Evolutionary conservation across 2,113 vertebrate genomes (phyloP).

Genomic region (Pandion haliaetus): DNA sequence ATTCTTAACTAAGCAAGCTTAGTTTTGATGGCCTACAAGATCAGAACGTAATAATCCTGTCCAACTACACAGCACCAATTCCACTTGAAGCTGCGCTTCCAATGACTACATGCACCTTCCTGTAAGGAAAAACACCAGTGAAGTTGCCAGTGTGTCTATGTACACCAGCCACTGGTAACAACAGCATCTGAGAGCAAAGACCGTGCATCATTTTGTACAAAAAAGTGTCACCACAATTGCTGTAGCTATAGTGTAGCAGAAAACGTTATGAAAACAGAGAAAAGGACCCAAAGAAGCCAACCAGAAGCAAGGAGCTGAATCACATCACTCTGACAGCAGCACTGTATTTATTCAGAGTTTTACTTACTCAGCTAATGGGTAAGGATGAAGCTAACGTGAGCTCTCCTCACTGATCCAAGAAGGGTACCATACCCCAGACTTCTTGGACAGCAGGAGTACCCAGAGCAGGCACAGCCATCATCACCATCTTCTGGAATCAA

Average conservation of each 20-base stretch:
- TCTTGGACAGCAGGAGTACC: neutral
- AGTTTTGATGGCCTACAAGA: neutral
- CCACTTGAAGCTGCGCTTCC: neutral
- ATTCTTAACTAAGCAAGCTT: neutral
- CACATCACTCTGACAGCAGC: neutral
- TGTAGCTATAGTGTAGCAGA: neutral
- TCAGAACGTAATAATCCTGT: neutral
- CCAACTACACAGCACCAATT: neutral
- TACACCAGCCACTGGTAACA: neutral
- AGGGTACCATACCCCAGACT: neutral
- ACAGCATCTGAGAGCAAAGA: neutral
- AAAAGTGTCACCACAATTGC: neutral
- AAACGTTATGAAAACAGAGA: conserved; percentile 13
- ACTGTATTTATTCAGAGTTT: neutral
- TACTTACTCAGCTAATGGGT: neutral
- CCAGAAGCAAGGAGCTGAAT: neutral
- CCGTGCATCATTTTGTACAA: neutral
- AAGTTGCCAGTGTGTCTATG: neutral
- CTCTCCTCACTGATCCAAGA: neutral
- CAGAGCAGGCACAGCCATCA: neutral
- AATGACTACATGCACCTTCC: neutral
- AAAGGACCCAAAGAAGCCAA: neutral
- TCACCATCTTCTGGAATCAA: neutral
- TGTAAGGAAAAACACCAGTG: neutral
- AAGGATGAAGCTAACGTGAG: neutral